Evolutionary conservation across 2,888 invertebrate species (phyloP), one percentile per base, ranked within the genome.

Genomic region (Perdita meconis): DNA sequence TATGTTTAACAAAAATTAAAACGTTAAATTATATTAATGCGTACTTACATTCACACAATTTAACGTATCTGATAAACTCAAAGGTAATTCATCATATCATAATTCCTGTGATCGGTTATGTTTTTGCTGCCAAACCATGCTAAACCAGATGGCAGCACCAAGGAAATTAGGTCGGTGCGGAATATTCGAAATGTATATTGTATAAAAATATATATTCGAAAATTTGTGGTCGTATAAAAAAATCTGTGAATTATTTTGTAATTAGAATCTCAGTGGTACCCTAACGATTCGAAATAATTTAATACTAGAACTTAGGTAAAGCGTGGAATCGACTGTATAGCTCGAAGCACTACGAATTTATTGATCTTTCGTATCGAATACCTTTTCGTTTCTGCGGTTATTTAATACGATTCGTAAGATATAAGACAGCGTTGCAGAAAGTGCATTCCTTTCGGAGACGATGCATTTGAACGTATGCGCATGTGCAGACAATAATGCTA

Each of bases 61-160:
- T n/a, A n/a, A n/a, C n/a, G n/a, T 55, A 55, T 50, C 24, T 19
- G 40, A 56, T 66, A 66, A 57, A 42, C 1, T 34, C 24, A 79
- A 42, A 53, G 47, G 0, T 36, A 44, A 66, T 6, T 63, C 57
- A n/a, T n/a, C n/a, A n/a, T n/a, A 47, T n/a, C 51, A 13, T 19
- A 60, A 26, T 57, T n/a, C 64, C 36, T 40, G 69, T 26, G 42
- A 55, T 44, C 38, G 56, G n/a, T n/a, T n/a, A n/a, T n/a, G 34
- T 34, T 67, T 71, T 47, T 77, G 38, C 19, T 5, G 24, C 8
- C 8, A n/a, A n/a, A n/a, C n/a, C n/a, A n/a, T n/a, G 16, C 22
- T 42, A n/a, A 22, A 24, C 24, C 19, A 79, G 78, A 38, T 79
- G 78, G 78, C 78, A 79, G 72, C 73, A 78, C 67, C 4, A 13